Base-by-base conservation (phyloP, 2,888 invertebrate species). In the Fabriciana adippe region DNA sequence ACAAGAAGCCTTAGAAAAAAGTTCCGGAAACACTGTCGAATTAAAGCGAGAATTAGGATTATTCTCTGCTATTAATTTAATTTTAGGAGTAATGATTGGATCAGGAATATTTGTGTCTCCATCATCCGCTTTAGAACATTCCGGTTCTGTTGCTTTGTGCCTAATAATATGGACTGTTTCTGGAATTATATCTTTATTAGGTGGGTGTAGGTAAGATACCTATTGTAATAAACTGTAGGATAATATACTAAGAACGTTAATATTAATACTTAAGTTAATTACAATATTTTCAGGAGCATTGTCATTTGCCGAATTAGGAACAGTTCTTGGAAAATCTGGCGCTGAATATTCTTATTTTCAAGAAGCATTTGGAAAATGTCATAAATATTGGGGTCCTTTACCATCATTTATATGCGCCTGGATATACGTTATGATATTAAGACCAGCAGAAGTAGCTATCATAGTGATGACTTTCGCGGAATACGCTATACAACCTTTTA, bases 71-170 rank as follows among this genome's bases (percentile, higher is more conserved):
- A 94, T 96, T 45, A 96, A 96, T 80, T 93, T 97, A 74, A 97
- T 97, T 73, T 94, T 97, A 14, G 96, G 97, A 63, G 97, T 97
- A 6, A 97, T 97, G 97, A 97, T 97, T 73, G 97, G 97, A 55
- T 97, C 97, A 11, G 97, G 97, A 64, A 97, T 97, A 71, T 98
- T 98, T 81, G 95, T 97, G 6, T 96, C 97, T 0, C 97, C 97
- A 1, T 94, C 96, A 4, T 95, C 95, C 6, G 97, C 97, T 0
- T 88, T 97, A 47, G 88, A 94, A 75, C 93, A 95, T 75, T 95
- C 97, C 0, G 97, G 97, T 50, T 97, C 97, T 6, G 95, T 97
- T 2, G 97, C 95, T 3, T 90, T 96, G 78, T 96, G 96, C 76
- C 88, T 97, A 6, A 88, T 97, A 35, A 93, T 97, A 63, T 98